A percentile compares a stretch with the other conserved stretches of the same genome.
phyloP scores from a whole-genome alignment of 2,113 vertebrate genomes.

The Accipiter virgatus region DNA sequence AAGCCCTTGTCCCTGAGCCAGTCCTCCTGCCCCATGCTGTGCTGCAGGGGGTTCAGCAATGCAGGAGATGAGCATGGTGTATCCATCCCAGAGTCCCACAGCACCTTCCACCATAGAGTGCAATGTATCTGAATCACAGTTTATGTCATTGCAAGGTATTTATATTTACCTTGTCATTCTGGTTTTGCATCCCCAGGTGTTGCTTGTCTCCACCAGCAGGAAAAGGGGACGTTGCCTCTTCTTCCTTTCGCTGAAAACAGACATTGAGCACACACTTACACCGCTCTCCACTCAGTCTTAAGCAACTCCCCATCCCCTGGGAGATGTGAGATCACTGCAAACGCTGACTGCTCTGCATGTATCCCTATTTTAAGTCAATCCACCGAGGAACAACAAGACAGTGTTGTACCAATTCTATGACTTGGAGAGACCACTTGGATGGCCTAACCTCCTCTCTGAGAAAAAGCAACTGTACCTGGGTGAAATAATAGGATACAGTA shows the following conservation, averaged over 20 bases:
- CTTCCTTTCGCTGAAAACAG: not conserved
- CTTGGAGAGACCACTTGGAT: not conserved
- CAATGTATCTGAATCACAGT: too few species aligned
- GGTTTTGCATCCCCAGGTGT: not conserved
- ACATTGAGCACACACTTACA: not conserved
- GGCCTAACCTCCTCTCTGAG: not conserved
- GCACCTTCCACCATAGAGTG: not conserved
- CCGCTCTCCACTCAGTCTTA: not conserved
- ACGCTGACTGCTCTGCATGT: rapidly evolving
- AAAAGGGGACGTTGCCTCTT: not conserved
- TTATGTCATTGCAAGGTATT: rapidly evolving
- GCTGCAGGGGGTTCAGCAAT: not conserved
- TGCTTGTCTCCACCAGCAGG: not conserved
- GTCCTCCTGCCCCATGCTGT: not conserved
- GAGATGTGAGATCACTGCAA: not conserved
- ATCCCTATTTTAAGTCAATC: not conserved
- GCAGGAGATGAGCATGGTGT: rapidly evolving
- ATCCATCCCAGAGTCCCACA: too few species aligned
- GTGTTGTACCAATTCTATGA: not conserved
- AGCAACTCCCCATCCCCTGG: not conserved
- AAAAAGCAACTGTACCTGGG: not conserved
- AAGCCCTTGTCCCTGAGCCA: not conserved
- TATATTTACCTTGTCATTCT: not conserved
- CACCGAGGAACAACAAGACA: not conserved
- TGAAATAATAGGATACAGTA: not conserved